A percentile compares a stretch with the other conserved stretches of the same genome.
These are phyloP conservation scores for Tautogolabrus adspersus DNA, from an alignment of 2,113 vertebrate genomes.

Conservation along the genomic window DNA sequence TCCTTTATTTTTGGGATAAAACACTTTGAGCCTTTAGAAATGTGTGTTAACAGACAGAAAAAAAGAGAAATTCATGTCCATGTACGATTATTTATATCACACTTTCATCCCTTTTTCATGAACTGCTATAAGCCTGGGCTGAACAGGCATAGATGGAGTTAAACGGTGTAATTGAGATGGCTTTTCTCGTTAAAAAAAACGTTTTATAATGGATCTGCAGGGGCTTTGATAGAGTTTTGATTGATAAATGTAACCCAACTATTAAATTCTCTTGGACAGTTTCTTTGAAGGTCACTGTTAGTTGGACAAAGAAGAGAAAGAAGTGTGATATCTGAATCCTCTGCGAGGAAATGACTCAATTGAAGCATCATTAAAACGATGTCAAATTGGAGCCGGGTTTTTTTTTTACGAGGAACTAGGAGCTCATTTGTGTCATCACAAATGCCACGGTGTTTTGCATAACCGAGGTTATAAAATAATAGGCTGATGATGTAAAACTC, in stretches of 20 bases:
- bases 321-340: not conserved
- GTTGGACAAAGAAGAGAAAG: not conserved
- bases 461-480: slow-evolving; percentile 63
- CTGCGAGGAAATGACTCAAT: slow-evolving; percentile 1
- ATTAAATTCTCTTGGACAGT: not conserved
- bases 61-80: not conserved
- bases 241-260: not conserved
- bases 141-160: not conserved
- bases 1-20: too few species aligned
- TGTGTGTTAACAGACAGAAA: too few species aligned
- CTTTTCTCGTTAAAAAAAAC: not conserved
- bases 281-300: slow-evolving; percentile 15
- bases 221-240: not conserved
- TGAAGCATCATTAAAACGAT: slow-evolving; percentile 43
- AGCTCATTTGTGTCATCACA: slow-evolving; percentile 55
- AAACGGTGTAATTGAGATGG: slow-evolving; percentile 4
- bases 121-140: not conserved
- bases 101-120: not conserved
- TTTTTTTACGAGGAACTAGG: slow-evolving; percentile 37
- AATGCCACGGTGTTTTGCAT: slow-evolving; percentile 64
- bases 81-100: not conserved
- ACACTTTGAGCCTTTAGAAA: too few species aligned
- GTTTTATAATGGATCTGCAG: slow-evolving; percentile 1
- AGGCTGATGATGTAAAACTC: slow-evolving; percentile 55
- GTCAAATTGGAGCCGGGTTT: slow-evolving; percentile 6